Evolutionary conservation across 2,797 vertebrate genomes (phyloP), one percentile per base, ranked within the genome.

Genomic region (Myotis findleyi): DNA sequence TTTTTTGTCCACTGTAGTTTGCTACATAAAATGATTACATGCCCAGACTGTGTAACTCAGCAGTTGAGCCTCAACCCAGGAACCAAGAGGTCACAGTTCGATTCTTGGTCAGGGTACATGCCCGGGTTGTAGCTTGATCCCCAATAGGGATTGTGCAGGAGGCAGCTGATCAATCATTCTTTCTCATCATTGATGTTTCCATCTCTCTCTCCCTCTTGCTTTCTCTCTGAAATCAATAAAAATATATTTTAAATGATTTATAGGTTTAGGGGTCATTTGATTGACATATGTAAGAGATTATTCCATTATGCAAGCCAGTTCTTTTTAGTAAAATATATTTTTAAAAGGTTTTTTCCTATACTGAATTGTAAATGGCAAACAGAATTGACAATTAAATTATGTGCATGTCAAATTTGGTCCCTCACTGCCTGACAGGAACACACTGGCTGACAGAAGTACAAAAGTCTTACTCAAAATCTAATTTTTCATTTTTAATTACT

Each of bases 401-500:
- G 66, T 86, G 73, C 88, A 93, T 96, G 47, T 83, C 87, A 91
- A 92, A 91, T 87, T 88, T 97, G 49, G 77, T 77, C 95, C 69
- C 44, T 96, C 71, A 49, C 93, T 73, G 66, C 94, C 97, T 93
- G 47, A 95, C 93, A 97, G 86, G 80, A 97, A 88, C 72, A 96
- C 89, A 97, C 77, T 95, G 91, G 89, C 76, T 97, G 95, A 98
- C 90, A 95, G 64, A 89, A 93, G 2, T 94, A 98, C 96, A 79
- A 97, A 96, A 96, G 21, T 64, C 73, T 94, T 87, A 97, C 90
- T 97, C 95, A 89, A 89, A 98, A 96, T 97, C 80, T 49, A 66
- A 86, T 98, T 97, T 98, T 95, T 95, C 79, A 92, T 85, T 93
- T 97, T 98, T 98, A 98, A 98, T 98, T 98, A 97, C 64, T 97